Evolutionary conservation across 2,888 invertebrate genomes (phyloP), one percentile per base, ranked within the genome.

Genomic region (Chelonus formosanus): DNA sequence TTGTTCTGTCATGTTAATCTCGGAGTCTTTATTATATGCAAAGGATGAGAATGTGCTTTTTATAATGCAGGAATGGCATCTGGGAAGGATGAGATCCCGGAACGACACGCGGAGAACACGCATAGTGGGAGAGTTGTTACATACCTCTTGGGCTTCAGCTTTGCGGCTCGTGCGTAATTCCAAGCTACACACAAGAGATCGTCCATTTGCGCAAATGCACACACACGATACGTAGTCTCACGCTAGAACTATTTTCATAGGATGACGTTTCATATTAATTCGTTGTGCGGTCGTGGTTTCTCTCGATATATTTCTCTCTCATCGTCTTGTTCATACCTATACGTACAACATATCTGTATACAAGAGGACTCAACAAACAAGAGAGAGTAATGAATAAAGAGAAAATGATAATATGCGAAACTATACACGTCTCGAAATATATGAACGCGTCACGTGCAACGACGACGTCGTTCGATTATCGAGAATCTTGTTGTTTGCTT

Each of bases 201-300:
- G 57, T 58, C 47, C 54, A 47, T 60, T 59, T 59, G 47, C 48
- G 7, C 54, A 48, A 53, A 58, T 44, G 7, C n/a, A n/a, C 35
- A 56, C 55, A 56, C 7, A 10, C 10, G 31, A n/a, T 3, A 34
- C 34, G 43, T 43, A 48, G 32, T 58, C 44, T 54, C 64, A 63
- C 63, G 58, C 54, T 52, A 35, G 31, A 66, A 62, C 66, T 62
- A 67, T 67, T 67, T 63, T 67, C 57, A 57, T 53, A 35, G 53
- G 34, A 53, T 63, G 67, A 67, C 67, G 67, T 67, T 67, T 67
- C 43, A 62, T 67, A 67, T 67, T 67, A 67, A 67, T 67, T 58
- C 55, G 60, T 50, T 63, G 57, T 44, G 31, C 62, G 53, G 45
- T 61, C 10, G 60, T 52, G 44, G 53, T 61, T 61, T 61, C 61